Evolutionary conservation across 2,113 vertebrate genomes (phyloP).

Genomic region (Vireo altiloquus): DNA sequence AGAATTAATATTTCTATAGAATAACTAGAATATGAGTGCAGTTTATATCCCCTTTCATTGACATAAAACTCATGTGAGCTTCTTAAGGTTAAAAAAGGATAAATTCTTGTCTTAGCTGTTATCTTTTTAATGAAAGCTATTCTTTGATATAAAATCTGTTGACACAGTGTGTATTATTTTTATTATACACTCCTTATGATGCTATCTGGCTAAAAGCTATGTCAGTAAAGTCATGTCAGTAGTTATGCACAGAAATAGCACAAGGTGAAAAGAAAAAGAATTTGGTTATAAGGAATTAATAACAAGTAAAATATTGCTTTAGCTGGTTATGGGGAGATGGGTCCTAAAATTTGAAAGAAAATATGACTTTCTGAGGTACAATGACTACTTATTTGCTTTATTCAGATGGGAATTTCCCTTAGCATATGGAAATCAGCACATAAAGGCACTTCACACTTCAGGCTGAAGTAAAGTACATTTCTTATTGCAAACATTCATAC

Average conservation of each 20-base stretch:
- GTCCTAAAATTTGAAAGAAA: not conserved
- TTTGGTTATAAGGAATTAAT: not conserved
- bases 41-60: not conserved
- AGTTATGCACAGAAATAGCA: not conserved
- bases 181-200: not conserved
- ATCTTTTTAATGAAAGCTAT: not conserved
- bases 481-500: not conserved
- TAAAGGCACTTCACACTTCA: not conserved
- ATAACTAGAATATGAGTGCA: not conserved
- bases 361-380: not conserved
- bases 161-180: not conserved
- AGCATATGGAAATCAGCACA: not conserved
- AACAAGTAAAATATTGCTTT: not conserved
- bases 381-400: not conserved
- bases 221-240: not conserved
- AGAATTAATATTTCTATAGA: not conserved
- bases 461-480: not conserved
- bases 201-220: not conserved
- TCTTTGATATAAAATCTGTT: not conserved
- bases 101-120: not conserved
- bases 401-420: not conserved
- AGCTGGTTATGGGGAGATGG: not conserved
- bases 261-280: not conserved
- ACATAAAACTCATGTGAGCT: not conserved
- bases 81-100: not conserved